Evolutionary conservation across 1,140 invertebrate genomes (phyloP).

Genomic region (Ooceraea biroi): DNA sequence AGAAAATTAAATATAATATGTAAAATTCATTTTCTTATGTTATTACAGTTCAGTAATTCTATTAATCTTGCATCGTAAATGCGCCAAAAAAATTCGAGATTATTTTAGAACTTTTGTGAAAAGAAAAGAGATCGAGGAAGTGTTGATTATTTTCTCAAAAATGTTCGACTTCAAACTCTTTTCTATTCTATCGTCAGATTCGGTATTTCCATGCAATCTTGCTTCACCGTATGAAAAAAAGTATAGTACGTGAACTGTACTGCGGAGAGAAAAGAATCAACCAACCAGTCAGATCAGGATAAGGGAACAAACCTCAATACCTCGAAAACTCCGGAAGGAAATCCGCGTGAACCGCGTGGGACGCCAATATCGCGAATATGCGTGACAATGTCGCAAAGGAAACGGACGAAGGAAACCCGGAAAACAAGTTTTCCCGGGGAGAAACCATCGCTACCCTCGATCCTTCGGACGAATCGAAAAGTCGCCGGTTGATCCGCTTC

Average conservation of each 20-base stretch:
- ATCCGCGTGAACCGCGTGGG: conserved; percentile 39
- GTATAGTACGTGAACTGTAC: neutral
- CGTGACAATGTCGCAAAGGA: conserved; percentile 32
- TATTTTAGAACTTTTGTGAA: too few relatives aligned
- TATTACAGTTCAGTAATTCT: too few relatives aligned
- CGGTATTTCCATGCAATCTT: conserved; percentile 17
- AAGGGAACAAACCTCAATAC: conserved; percentile 38
- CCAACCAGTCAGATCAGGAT: conserved; percentile 31
- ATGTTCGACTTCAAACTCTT: neutral
- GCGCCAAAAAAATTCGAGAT: too few relatives aligned
- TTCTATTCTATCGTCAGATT: neutral
- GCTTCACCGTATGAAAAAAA: neutral
- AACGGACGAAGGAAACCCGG: conserved; percentile 26
- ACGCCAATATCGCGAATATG: conserved; percentile 56
- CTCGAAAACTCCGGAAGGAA: conserved; percentile 39
- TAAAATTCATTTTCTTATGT: too few relatives aligned
- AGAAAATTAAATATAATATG: too few relatives aligned
- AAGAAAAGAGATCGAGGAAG: neutral
- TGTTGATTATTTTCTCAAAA: neutral
- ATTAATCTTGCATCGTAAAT: too few relatives aligned
- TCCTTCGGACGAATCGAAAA: conserved; percentile 49
- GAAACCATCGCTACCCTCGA: conserved; percentile 19
- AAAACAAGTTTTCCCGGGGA: conserved; percentile 43
- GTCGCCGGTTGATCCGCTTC: conserved; percentile 36
- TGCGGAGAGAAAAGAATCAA: conserved; percentile 22